Base-by-base conservation (phyloP, 2,888 invertebrate species). In the Parochlus steinenii region DNA sequence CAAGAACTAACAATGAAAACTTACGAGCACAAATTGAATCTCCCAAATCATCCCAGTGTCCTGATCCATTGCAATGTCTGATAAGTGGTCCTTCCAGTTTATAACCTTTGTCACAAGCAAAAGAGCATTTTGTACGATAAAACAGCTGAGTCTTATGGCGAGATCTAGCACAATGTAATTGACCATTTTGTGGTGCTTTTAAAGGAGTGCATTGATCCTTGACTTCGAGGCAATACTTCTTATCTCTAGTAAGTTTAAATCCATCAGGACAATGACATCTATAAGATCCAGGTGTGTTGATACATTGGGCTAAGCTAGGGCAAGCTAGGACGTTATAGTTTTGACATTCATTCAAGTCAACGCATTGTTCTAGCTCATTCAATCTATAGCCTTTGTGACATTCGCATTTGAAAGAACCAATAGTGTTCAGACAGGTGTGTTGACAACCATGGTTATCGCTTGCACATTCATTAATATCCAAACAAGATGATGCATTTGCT, bases 351-450 rank as follows among this genome's bases (percentile, higher is more conserved):
- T 72, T 56, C 7, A 69, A 50, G 47, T 68, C 67, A n/a, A 50
- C 44, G 41, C 67, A 67, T 4, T 62, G 55, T 12, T 58, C 58
- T 31, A 63, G 61, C 11, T 51, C 48, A 5, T 56, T 58, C 5
- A 67, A 52, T 6, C 49, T 45, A 46, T 59, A 71, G 0, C 74
- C 74, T 3, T 54, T 47, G 10, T 65, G 65, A 45, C 78, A 78
- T n/a, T 53, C 52, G 48, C 80, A 80, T 40, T 59, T 56, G 25
- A 56, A 68, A 3, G 61, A 58, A 2, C 67, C 69, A 6, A 56
- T 51, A 0, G 51, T 48, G 41, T 67, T 68, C 3, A 48, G 42
- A 40, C 72, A 71, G 8, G 50, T 49, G 40, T 63, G 60, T 12
- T 61, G 54, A 41, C 69, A 71, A 3, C 52, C 44, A 8, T 56